Evolutionary conservation across 2,113 vertebrate species (phyloP).

Genomic region (Microtus oregoni): DNA sequence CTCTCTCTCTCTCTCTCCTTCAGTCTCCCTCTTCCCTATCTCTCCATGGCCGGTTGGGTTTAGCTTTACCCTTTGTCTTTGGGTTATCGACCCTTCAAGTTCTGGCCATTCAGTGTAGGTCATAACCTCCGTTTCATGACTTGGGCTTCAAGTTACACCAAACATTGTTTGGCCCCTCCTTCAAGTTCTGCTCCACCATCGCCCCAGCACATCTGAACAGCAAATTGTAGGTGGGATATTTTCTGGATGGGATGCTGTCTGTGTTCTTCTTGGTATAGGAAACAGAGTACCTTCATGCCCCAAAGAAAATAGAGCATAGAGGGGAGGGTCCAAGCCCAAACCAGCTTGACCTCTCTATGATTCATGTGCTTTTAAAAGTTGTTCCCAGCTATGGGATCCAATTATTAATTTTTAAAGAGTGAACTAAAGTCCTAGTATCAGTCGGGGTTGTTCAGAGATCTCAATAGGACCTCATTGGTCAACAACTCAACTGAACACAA

Average conservation of each 20-base stretch:
- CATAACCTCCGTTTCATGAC: background rate
- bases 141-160: background rate
- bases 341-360: background rate
- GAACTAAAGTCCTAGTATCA: background rate
- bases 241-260: background rate
- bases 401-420: background rate
- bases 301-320: background rate
- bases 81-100: background rate
- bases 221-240: background rate
- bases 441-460: background rate
- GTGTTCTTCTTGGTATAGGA: background rate
- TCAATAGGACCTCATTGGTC: fast-evolving
- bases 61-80: background rate
- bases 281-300: background rate
- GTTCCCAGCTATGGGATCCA: background rate
- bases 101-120: background rate
- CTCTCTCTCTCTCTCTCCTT: no score
- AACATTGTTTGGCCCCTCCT: background rate
- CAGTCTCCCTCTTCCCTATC: background rate
- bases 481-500: background rate
- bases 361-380: background rate
- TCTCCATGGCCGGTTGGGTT: background rate
- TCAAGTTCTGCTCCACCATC: background rate
- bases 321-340: background rate
- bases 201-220: no score